A percentile compares a stretch with the other conserved stretches of the same genome.
Conservation (phyloP, 2,113 vertebrate species). For the Polypterus senegalus region DNA sequence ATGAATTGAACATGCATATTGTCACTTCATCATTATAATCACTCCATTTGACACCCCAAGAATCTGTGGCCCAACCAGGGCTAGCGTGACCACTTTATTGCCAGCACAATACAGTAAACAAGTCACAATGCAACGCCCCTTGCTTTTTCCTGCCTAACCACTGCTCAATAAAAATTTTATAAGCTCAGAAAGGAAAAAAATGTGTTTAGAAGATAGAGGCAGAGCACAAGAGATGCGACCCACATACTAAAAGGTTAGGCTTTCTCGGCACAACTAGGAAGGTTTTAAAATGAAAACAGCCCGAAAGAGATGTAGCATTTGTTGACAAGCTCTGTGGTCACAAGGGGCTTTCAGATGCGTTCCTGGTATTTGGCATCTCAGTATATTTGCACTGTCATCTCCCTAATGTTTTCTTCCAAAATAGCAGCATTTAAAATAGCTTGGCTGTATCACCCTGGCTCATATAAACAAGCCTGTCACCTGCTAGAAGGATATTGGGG, state of each 20-base stretch:
- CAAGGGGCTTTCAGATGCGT: neutral
- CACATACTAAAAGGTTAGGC: conserved; percentile 17
- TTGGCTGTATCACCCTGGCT: conserved; percentile 22
- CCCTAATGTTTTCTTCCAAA: conserved; percentile 31
- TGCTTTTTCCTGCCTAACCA: too few species aligned
- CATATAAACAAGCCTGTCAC: conserved; percentile 38
- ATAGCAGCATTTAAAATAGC: conserved; percentile 37
- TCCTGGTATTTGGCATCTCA: neutral
- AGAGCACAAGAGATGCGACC: conserved; percentile 15
- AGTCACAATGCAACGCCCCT: too few species aligned
- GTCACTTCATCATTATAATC: too few species aligned
- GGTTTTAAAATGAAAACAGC: neutral
- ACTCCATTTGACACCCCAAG: too few species aligned
- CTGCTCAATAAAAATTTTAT: neutral
- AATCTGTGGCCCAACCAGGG: too few species aligned
- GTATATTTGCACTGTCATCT: conserved; percentile 41
- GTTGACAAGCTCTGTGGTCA: neutral
- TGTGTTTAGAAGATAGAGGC: conserved; percentile 4
- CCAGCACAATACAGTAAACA: too few species aligned
- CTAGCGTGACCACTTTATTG: too few species aligned
- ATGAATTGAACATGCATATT: too few species aligned
- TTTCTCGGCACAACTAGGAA: neutral
- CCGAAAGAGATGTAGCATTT: neutral
- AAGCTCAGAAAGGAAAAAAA: conserved; percentile 21
- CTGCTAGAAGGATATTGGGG: conserved; percentile 22